Evolutionary conservation across 1,140 invertebrate genomes (phyloP).

Genomic region (Drosophila novamexicana): DNA sequence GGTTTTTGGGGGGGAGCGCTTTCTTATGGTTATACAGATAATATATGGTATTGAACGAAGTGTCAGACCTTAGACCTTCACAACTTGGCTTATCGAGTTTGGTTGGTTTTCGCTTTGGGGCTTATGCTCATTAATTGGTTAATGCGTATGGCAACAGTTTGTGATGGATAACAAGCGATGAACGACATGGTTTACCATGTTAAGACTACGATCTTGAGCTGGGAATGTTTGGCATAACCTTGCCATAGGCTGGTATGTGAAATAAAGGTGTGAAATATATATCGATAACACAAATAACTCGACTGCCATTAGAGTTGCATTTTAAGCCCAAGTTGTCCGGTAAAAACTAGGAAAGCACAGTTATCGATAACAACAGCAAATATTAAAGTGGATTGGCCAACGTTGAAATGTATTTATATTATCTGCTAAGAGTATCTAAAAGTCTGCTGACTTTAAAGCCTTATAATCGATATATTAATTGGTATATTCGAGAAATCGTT

Average conservation of each 20-base stretch:
- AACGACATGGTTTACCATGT: background rate
- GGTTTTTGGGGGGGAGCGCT: background rate
- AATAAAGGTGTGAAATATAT: background rate
- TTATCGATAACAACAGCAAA: no score
- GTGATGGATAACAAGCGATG: background rate
- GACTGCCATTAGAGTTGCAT: background rate
- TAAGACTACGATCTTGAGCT: background rate
- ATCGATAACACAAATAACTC: background rate
- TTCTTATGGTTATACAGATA: conserved; percentile 3
- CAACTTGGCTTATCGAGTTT: background rate
- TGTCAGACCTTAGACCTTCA: conserved; percentile 15
- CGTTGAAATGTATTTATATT: no score
- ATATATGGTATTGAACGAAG: conserved; percentile 13
- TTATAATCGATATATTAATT: background rate
- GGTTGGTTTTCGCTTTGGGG: background rate
- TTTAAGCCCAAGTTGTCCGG: background rate
- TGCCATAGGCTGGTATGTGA: background rate
- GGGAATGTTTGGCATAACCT: background rate
- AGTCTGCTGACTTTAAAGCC: no score
- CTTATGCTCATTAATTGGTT: conserved; percentile 11
- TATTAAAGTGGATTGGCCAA: no score
- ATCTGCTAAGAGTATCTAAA: no score
- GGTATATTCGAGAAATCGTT: no score
- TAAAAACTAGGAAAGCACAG: background rate
- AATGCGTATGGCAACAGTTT: conserved; percentile 4